Base-by-base conservation (phyloP, 2,113 vertebrate species). In the Scomber japonicus region DNA sequence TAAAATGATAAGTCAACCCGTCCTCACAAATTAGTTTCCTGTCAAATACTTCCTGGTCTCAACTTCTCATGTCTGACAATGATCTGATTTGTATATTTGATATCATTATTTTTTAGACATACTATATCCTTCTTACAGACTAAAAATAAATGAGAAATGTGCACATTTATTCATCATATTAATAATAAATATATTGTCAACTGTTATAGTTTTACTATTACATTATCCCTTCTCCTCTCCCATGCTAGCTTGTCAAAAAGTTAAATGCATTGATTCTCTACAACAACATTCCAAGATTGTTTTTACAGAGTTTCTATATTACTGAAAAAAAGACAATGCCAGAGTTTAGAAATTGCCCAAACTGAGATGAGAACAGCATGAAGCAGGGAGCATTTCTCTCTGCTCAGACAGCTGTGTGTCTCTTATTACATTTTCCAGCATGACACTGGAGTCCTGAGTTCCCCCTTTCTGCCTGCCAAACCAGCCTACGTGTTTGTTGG, bases 391-490 rank as follows among this genome's bases (percentile, higher is more conserved):
- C 30, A 44, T 84, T 91, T 87, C 84, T 63, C 30, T 74, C 54
- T 54, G 46, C 70, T 78, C 61, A 66, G 82, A 89, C 91, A 93
- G 88, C 86, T 90, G 87, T 76, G 71, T 71, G 88, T 74, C 87
- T 94, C 91, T 63, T 78, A 71, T 93, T 94, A 91, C 92, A 90
- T 92, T 93, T 93, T 93, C 90, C 90, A 93, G 84, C 75, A 71
- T 79, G 85, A 88, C 83, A 64, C 69, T 79, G 62, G 74, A 70
- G 82, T 82, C 79, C 82, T 62, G 74, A 87, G 85, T 85, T 88
- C 70, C 76, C 78, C 84, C 45, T 59, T 59, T 61, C 62, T 77
- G 62, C 78, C 80, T 90, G 86, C 89, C 87, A 93, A 86, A 82
- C 71, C 78, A 72, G 77, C 74, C 90, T 70, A 77, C 81, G 30